Base-by-base conservation (phyloP, 37 sponge, comb jelly and placozoan genomes). In the Eunapius fragilis region DNA sequence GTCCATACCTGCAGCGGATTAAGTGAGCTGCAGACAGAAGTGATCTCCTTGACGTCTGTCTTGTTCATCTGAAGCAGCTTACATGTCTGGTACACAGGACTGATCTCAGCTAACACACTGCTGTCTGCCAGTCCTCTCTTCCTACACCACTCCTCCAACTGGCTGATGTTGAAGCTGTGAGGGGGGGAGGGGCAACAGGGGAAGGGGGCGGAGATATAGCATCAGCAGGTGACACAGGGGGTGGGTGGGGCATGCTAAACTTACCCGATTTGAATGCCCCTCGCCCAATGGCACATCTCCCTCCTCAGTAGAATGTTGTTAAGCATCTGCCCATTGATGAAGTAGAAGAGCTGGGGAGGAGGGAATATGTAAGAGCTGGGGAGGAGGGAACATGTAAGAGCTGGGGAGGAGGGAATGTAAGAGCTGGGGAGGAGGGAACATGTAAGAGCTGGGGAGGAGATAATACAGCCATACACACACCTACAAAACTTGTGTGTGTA, bases 221-320 rank as follows among this genome's bases (percentile, higher is more conserved):
- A 70, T 77, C 41, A 41, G 78, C 17, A 7, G 25, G 2, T 69
- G n/a, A n/a, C 76, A 9, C 23, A 28, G 28, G 28, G 67, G n/a
- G n/a, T n/a, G 12, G 75, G 74, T 13, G 6, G 6, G 24, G 13
- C 23, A 33, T 31, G 50, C 48, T 35, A n/a, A n/a, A n/a, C 25
- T 28, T 33, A 95, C 93, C 94, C 81, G 36, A 97, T 93, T 49
- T 97, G 95, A 22, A 95, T 85, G 25, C 98, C 98, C 67, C 90
- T 82, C 31, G 93, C 90, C 98, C 95, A 97, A 75, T 97, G 95
- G 68, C 98, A 97, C 37, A 95, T 45, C 50, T 97, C 98, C 77
- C 91, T 92, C 35, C 98, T 80, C 67, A 97, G 77, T 26, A 97
- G 74, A n/a, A 97, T 71, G 79, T 93, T 92, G 83, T 97, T 97